Evolutionary conservation across 30 jellyfish, hydroid and myxozoan genomes (phyloP).

Genomic region (Turritopsis dohrnii): DNA sequence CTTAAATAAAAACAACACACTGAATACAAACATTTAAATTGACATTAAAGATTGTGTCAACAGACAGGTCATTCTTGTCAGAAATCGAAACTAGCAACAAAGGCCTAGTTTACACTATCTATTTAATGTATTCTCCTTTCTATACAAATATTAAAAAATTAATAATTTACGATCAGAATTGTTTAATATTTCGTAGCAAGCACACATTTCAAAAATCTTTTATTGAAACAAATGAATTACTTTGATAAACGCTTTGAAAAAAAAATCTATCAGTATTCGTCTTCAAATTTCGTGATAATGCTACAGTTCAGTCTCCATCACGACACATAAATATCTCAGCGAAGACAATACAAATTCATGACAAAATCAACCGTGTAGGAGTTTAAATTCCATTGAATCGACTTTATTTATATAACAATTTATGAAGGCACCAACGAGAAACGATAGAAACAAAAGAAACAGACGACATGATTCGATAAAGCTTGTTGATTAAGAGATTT

Average conservation of each 20-base stretch:
- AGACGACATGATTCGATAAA: not conserved
- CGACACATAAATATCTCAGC: not conserved
- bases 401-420: too few relatives aligned
- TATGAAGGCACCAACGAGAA: too few relatives aligned
- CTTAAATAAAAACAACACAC: too few relatives aligned
- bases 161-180: not conserved
- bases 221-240: not conserved
- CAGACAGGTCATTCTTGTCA: not conserved
- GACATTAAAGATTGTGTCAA: not conserved
- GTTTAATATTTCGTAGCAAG: not conserved
- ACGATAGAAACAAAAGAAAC: not conserved
- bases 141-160: too few relatives aligned
- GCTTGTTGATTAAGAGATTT: not conserved
- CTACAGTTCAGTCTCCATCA: not conserved
- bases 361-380: not conserved
- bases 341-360: not conserved
- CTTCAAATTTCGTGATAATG: not conserved
- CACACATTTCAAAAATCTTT: not conserved
- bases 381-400: not conserved
- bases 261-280: not conserved
- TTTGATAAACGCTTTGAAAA: not conserved
- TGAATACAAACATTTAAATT: too few relatives aligned
- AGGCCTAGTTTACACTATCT: not conserved
- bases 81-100: not conserved
- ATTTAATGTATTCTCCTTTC: not conserved